Conservation (phyloP, 2,888 invertebrate genomes). For the Pristionchus mayeri region DNA sequence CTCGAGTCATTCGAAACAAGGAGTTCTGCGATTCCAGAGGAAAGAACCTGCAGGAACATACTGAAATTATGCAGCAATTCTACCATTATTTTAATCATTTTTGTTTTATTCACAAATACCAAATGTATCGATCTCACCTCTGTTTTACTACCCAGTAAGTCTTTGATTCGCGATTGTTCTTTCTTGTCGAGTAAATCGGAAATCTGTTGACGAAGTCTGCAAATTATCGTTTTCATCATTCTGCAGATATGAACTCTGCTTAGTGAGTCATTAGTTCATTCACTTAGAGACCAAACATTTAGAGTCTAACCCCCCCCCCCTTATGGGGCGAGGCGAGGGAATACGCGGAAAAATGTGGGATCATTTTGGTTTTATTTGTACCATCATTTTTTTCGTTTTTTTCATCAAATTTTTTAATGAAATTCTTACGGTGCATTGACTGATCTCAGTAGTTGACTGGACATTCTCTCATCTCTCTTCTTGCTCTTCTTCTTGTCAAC, state of each 20-base stretch:
- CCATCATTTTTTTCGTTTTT: too few relatives aligned
- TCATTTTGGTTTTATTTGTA: too few relatives aligned
- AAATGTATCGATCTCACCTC: too few relatives aligned
- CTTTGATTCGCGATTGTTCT: not conserved
- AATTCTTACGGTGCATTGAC: not conserved
- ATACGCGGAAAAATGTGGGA: too few relatives aligned
- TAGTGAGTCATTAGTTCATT: too few relatives aligned
- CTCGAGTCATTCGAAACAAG: not conserved
- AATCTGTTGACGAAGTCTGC: not conserved
- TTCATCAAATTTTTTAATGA: too few relatives aligned
- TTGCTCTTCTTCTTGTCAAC: conserved; percentile 38
- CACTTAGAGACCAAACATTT: too few relatives aligned
- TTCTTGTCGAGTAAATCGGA: conserved; percentile 7
- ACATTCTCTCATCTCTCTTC: conserved; percentile 24
- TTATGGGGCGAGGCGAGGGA: too few relatives aligned
- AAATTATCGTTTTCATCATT: too few relatives aligned
- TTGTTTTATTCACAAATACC: too few relatives aligned
- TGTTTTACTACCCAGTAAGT: not conserved
- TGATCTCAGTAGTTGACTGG: conserved; percentile 23
- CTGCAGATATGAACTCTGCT: too few relatives aligned
- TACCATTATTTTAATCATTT: not conserved
- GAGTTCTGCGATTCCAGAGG: conserved; percentile 41
- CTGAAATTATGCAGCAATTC: not conserved
- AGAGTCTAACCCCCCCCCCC: too few relatives aligned
- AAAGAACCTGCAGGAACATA: not conserved